Evolutionary conservation across 1,140 invertebrate genomes (phyloP).

Genomic region (Drosophila obscura): DNA sequence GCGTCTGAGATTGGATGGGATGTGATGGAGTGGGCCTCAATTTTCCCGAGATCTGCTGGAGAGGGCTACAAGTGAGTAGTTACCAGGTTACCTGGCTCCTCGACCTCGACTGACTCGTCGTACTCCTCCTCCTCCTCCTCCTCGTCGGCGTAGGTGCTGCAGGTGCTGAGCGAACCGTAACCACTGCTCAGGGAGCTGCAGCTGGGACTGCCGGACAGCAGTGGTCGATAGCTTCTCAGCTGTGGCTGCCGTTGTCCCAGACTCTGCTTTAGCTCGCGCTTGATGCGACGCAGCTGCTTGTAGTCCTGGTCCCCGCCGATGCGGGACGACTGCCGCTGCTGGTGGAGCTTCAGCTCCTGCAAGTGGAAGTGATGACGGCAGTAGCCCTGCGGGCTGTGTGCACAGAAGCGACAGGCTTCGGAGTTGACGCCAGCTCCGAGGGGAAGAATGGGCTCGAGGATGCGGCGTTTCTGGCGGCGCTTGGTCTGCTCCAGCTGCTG

Average conservation of each 20-base stretch:
- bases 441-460: slow-evolving; percentile 59
- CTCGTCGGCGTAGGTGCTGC: slow-evolving; percentile 23
- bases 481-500: slow-evolving; percentile 64
- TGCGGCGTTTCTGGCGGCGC: slow-evolving; percentile 62
- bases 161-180: slow-evolving; percentile 48
- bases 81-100: slow-evolving; percentile 18
- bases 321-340: slow-evolving; percentile 8
- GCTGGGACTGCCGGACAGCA: slow-evolving; percentile 31
- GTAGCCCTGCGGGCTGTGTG: slow-evolving; percentile 80
- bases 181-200: slow-evolving; percentile 65
- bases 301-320: slow-evolving; percentile 51
- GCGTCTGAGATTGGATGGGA: not conserved
- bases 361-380: slow-evolving; percentile 80
- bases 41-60: too few species aligned
- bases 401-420: slow-evolving; percentile 79
- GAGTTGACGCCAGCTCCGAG: slow-evolving; percentile 52
- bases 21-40: too few species aligned
- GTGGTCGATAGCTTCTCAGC: slow-evolving; percentile 37
- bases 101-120: not conserved
- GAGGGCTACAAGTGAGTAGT: slow-evolving; percentile 41
- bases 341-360: slow-evolving; percentile 63
- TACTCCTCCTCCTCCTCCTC: slow-evolving; percentile 8
- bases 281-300: slow-evolving; percentile 62
- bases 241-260: slow-evolving; percentile 68
- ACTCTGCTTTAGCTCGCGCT: slow-evolving; percentile 66